Evolutionary conservation across 2,113 vertebrate genomes (phyloP).

Genomic region (Dromiciops gliroides): DNA sequence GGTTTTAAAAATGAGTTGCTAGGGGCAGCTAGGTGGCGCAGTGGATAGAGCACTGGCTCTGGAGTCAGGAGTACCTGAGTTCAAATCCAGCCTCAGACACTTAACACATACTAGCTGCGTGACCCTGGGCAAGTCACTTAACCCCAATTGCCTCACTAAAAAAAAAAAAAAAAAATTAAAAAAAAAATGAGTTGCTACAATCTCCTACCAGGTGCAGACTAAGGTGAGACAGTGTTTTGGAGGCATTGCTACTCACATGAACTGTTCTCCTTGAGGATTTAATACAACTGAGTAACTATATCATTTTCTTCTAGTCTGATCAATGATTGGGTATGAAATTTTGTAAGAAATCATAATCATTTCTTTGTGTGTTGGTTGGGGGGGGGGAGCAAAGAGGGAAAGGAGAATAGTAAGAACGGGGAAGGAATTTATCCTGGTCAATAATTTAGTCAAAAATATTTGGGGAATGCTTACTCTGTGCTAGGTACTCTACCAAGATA

Average conservation of each 20-base stretch:
- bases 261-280: background rate
- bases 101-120: no score
- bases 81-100: no score
- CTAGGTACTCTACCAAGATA: background rate
- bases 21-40: no score
- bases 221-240: background rate
- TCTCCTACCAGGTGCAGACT: background rate
- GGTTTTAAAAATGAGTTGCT: background rate
- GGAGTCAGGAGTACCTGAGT: no score
- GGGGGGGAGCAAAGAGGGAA: no score
- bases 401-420: background rate
- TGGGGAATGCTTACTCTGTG: background rate
- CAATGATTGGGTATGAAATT: background rate
- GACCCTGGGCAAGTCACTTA: no score
- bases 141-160: no score
- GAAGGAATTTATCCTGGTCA: background rate
- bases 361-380: background rate
- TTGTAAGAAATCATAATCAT: background rate
- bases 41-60: no score
- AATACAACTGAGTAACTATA: background rate
- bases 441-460: background rate
- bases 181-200: background rate
- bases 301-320: background rate
- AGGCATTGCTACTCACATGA: background rate
- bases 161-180: no score